Conservation (phyloP, 30 jellyfish, hydroid and myxozoan genomes). For the Haliclystus octoradiatus region DNA sequence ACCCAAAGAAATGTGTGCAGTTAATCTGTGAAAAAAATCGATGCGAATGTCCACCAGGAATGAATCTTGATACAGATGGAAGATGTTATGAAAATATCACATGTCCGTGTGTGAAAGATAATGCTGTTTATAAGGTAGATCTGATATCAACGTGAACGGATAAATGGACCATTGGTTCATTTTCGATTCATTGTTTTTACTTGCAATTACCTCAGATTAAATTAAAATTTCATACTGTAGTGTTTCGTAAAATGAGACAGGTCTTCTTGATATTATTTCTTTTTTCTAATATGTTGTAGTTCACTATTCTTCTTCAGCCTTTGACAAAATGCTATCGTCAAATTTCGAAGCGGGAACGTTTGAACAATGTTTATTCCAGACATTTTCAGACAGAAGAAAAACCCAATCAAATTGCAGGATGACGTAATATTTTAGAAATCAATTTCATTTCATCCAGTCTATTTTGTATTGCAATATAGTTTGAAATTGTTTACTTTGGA, state of each 20-base stretch:
- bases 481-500: no score
- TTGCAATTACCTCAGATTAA: background rate
- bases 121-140: slow-evolving; percentile 31
- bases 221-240: background rate
- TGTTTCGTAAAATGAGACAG: background rate
- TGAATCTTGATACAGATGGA: slow-evolving; percentile 23
- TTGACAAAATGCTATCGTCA: no score
- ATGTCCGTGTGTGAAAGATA: slow-evolving; percentile 53
- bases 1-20: slow-evolving; percentile 23
- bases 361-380: no score
- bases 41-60: slow-evolving; percentile 47
- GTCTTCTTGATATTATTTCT: no score
- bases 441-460: no score
- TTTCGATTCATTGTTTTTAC: background rate
- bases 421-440: no score
- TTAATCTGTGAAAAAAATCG: slow-evolving; percentile 14
- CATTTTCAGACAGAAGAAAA: no score
- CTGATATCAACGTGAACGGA: background rate
- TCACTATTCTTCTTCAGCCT: no score
- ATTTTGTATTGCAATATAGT: no score
- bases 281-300: no score
- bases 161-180: background rate
- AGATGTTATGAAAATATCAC: slow-evolving; percentile 27
- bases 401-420: no score
- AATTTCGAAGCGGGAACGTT: no score